Conservation (phyloP, 23 tunicate genomes). For the Styela clava region DNA sequence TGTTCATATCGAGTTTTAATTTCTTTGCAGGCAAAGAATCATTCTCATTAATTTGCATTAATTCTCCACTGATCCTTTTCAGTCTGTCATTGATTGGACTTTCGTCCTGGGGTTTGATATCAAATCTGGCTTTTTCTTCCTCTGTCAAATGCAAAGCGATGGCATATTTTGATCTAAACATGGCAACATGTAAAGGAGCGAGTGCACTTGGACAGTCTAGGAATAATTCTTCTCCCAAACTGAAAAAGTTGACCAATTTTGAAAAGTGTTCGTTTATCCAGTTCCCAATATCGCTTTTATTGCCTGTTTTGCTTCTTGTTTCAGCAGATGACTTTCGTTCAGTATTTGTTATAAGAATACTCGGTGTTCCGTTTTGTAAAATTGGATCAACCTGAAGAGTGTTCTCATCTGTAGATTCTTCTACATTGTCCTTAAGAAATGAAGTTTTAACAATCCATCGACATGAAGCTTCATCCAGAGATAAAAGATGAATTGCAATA, state of each 20-base stretch:
- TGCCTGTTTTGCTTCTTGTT: neutral
- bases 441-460: neutral
- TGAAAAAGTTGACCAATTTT: neutral
- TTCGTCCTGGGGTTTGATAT: neutral
- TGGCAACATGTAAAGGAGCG: neutral
- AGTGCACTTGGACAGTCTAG: neutral
- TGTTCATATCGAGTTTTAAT: conserved; percentile 5
- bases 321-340: neutral
- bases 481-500: neutral
- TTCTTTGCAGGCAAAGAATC: conserved; percentile 10
- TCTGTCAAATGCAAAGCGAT: neutral
- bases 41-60: neutral
- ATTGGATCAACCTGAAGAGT: neutral
- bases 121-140: neutral
- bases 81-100: conserved; percentile 1
- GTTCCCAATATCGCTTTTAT: neutral
- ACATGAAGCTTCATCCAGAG: neutral
- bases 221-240: neutral
- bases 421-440: neutral
- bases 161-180: neutral
- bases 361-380: neutral
- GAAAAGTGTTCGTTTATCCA: neutral
- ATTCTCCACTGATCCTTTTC: conserved; percentile 1
- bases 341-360: neutral
- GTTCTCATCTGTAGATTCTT: neutral